Base-by-base conservation (phyloP, 2,113 vertebrate genomes). In the Thamnophis sirtalis region DNA sequence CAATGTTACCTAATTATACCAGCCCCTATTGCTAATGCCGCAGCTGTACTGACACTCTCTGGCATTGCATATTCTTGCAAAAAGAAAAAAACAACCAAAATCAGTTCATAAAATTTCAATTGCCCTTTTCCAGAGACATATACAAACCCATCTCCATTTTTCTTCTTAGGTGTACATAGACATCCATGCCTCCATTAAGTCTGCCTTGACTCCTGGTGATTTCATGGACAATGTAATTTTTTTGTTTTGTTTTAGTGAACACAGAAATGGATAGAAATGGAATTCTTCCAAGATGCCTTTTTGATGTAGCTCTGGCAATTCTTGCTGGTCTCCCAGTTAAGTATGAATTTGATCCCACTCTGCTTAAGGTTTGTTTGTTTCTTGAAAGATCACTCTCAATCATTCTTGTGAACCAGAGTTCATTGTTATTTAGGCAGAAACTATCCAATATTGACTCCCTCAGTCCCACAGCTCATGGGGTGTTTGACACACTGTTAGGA, bases 1-100 rank as follows among this genome's bases (percentile, higher is more conserved):
- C 80, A 19, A 60, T 24, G 73, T 91, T 90, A 90, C 49, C 90
- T 86, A 89, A 88, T 89, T 91, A 87, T 2, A 28, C 50, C 87
- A 33, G 3, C 3, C 90, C 10, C 60, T 68, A n/a, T 73, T 92
- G 56, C 49, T 63, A 63, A 53, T 90, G 21, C 86, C 24, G 9
- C 88, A 26, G 28, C 58, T 58, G 80, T 54, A 51, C 22, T 26
- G 88, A n/a, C 50, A 38, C 49, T 85, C 10, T 21, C 53, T 84
- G n/a, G 48, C 33, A 89, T 50, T 26, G 19, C 50, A 50, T 58
- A 84, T 73, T 21, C 2, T 50, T 33, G 9, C 84, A 2, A 5
- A 91, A 28, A 11, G 3, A 26, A 60, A 26, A 22, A n/a, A 2
- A 56, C 22, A 0, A 10, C 58, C 9, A 11, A 68, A 68, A 93